phyloP scores from a whole-genome alignment of 2,888 invertebrate species.

The Callinectes sapidus region DNA sequence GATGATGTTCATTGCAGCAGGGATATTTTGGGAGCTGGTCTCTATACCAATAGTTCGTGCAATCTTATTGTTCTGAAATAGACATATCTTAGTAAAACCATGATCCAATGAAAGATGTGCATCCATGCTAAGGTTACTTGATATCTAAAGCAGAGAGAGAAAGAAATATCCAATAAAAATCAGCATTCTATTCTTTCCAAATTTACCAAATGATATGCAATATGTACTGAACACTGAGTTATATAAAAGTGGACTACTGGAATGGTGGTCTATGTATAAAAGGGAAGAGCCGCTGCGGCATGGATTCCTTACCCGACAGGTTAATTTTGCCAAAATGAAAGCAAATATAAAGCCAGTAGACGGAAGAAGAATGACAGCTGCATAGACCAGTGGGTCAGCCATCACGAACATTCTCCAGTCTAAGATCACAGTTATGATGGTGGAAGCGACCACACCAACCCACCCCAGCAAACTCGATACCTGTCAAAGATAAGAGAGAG shows the following conservation, averaged over 20 bases:
- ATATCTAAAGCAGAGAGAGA: not conserved
- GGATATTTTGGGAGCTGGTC: slow-evolving; percentile 70
- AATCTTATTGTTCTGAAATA: slow-evolving; percentile 62
- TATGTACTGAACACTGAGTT: too few species aligned
- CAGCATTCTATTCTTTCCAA: too few species aligned
- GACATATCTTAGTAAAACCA: not conserved
- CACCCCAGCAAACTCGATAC: slow-evolving; percentile 55
- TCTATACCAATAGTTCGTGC: slow-evolving; percentile 69
- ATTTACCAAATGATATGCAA: too few species aligned
- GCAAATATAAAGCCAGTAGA: slow-evolving; percentile 54
- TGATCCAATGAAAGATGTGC: not conserved
- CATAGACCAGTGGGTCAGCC: slow-evolving; percentile 58
- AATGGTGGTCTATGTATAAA: too few species aligned
- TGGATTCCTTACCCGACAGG: slow-evolving; percentile 29
- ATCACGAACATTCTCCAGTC: slow-evolving; percentile 56
- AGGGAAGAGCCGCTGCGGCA: not conserved
- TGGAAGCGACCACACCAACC: slow-evolving; percentile 27
- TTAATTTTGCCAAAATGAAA: slow-evolving; percentile 38
- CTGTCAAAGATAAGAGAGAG: slow-evolving; percentile 22
- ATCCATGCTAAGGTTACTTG: too few species aligned
- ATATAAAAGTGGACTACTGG: too few species aligned
- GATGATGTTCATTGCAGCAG: slow-evolving; percentile 68
- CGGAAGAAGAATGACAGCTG: slow-evolving; percentile 53
- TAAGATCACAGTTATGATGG: slow-evolving; percentile 48
- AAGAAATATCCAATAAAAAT: too few species aligned